Conservation (phyloP, 2,113 vertebrate genomes). For the Cercocebus atys region DNA sequence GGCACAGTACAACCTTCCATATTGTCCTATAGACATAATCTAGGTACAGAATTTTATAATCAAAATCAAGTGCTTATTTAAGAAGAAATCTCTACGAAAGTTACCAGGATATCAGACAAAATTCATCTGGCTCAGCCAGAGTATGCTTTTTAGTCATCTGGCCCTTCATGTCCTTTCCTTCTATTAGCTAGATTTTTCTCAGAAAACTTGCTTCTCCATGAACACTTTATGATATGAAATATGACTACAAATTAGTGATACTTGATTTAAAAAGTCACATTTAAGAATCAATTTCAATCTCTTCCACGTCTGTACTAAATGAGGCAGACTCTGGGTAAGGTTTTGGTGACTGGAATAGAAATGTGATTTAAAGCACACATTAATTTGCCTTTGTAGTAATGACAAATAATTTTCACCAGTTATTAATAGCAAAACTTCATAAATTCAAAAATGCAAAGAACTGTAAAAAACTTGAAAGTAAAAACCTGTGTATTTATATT, state of each 20-base stretch:
- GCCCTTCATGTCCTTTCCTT: background rate
- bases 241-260: background rate
- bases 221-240: conserved; percentile 28
- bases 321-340: background rate
- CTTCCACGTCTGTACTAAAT: conserved; percentile 9
- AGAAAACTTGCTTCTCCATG: background rate
- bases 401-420: background rate
- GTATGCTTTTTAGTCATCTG: background rate
- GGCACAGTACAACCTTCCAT: background rate
- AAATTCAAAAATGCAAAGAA: conserved; percentile 15
- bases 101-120: background rate
- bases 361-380: background rate
- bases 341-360: conserved; percentile 19
- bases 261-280: background rate
- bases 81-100: background rate
- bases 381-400: conserved; percentile 45
- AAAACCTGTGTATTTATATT: background rate
- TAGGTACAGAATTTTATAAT: background rate
- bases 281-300: background rate
- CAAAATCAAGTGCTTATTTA: background rate
- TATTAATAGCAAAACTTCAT: conserved; percentile 26
- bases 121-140: background rate
- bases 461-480: background rate
- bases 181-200: conserved; percentile 6
- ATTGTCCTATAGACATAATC: background rate